A percentile compares a stretch with the other conserved stretches of the same genome.
These are phyloP conservation scores for Neria commutata DNA, from an alignment of 2,888 invertebrate genomes.

Conservation along the genomic window DNA sequence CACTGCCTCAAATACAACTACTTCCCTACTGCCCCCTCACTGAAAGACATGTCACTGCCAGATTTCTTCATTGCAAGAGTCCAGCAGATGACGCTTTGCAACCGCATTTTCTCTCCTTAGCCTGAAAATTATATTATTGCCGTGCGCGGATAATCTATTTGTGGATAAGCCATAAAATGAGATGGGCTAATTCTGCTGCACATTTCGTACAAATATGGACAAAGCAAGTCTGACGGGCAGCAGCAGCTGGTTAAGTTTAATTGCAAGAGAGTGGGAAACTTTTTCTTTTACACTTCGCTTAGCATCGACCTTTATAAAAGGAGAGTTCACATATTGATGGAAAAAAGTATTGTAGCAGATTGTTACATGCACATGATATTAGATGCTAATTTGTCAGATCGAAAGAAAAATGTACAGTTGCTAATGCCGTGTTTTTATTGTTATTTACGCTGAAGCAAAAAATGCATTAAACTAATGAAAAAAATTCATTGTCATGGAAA, in stretches of 20 bases:
- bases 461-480: too few species aligned
- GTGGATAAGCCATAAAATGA: not conserved
- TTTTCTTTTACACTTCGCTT: too few species aligned
- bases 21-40: too few species aligned
- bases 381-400: too few species aligned
- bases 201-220: not conserved
- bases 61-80: too few species aligned
- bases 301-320: too few species aligned
- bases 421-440: too few species aligned
- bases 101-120: not conserved
- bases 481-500: too few species aligned
- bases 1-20: not conserved
- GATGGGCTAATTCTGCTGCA: not conserved
- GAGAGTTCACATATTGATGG: too few species aligned
- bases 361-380: not conserved
- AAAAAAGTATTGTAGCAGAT: not conserved
- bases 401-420: too few species aligned
- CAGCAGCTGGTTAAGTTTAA: not conserved
- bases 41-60: too few species aligned
- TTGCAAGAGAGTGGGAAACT: not conserved
- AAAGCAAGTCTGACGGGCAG: not conserved
- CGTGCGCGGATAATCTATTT: not conserved
- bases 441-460: too few species aligned
- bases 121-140: constrained; percentile 1
- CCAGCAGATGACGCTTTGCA: not conserved